phyloP scores from a whole-genome alignment of 2,888 invertebrate species.

The Dolomedes plantarius region DNA sequence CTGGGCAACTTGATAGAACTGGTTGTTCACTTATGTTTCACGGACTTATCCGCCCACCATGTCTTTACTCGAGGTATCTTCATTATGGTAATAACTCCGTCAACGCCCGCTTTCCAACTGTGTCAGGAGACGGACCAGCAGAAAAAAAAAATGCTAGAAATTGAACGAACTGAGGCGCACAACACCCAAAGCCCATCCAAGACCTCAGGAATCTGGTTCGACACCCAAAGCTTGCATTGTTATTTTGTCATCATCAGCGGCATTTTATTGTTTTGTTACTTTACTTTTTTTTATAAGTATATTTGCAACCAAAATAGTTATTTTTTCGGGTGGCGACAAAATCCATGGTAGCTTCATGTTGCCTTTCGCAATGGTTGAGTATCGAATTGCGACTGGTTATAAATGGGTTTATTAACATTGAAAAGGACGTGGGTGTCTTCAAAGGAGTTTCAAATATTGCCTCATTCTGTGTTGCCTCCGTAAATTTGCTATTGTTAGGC shows the following conservation, averaged over 20 bases:
- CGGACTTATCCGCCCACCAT: not conserved
- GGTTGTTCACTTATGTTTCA: not conserved
- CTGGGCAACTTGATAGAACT: not conserved
- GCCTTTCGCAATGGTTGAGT: slow-evolving; percentile 20
- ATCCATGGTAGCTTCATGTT: not conserved
- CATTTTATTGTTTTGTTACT: not conserved
- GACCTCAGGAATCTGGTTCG: slow-evolving; percentile 33
- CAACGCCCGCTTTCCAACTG: slow-evolving; percentile 41
- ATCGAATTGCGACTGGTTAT: slow-evolving; percentile 14
- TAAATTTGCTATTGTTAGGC: not conserved
- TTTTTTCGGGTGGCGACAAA: slow-evolving; percentile 8
- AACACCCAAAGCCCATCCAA: slow-evolving; percentile 1
- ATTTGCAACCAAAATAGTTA: not conserved
- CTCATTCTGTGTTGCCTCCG: too few relatives aligned
- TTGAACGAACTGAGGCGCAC: not conserved
- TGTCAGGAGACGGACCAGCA: slow-evolving; percentile 39
- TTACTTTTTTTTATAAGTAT: not conserved
- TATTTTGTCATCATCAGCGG: slow-evolving; percentile 49
- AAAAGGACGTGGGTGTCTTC: not conserved
- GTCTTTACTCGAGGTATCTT: slow-evolving; percentile 8
- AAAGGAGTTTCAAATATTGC: not conserved
- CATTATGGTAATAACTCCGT: slow-evolving; percentile 33
- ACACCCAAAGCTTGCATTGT: slow-evolving; percentile 63
- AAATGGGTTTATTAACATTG: slow-evolving; percentile 33
- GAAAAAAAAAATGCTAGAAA: not conserved